Conservation (phyloP, 2,797 vertebrate genomes). For the Acrocephalus scirpaceus region DNA sequence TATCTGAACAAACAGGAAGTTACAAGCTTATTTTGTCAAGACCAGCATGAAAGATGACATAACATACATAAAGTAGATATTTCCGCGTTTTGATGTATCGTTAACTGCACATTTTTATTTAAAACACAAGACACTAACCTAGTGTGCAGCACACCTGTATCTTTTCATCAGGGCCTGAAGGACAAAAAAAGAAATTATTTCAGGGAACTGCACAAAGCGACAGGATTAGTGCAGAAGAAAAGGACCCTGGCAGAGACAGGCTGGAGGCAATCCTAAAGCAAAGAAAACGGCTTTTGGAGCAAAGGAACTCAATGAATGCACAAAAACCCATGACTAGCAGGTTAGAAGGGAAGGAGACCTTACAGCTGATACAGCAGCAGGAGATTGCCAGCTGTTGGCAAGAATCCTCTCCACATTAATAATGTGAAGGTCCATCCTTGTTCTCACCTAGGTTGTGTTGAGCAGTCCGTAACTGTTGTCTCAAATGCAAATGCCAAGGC, state of each 20-base stretch:
- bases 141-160: neutral
- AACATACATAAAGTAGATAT: neutral
- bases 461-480: neutral
- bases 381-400: neutral
- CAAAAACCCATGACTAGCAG: neutral
- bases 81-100: neutral
- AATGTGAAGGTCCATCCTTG: neutral
- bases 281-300: neutral
- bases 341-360: neutral
- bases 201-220: neutral
- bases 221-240: neutral
- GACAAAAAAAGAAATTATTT: neutral
- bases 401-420: neutral
- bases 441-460: neutral
- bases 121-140: neutral
- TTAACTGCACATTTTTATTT: neutral
- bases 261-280: neutral
- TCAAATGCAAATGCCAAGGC: neutral
- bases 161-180: neutral
- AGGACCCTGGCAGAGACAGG: neutral
- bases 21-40: neutral
- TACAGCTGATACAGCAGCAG: neutral
- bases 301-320: neutral
- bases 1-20: constrained; percentile 4
- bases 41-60: neutral